Conservation (phyloP, 2,888 invertebrate genomes). For the Harmothoe impar region DNA sequence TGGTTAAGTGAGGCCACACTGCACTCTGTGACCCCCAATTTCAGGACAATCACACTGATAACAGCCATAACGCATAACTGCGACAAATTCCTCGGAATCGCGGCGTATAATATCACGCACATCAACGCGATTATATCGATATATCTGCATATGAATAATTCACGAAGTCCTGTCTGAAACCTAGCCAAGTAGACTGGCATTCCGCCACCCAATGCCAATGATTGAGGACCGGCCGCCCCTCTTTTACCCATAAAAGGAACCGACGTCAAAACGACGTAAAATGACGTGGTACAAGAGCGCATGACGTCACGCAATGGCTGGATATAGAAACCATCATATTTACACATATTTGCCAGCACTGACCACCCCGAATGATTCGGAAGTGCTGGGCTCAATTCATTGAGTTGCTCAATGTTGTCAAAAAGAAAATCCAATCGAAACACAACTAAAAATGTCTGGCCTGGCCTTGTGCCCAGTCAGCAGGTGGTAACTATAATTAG, state of each 20-base stretch:
- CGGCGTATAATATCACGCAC: neutral
- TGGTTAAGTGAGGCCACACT: no score
- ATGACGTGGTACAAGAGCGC: neutral
- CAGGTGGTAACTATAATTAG: no score
- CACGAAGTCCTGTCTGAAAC: neutral
- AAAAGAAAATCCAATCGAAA: no score
- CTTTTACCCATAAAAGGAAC: neutral
- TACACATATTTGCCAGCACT: neutral
- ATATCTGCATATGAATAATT: constrained; percentile 16
- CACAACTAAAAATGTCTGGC: no score
- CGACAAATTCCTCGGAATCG: neutral
- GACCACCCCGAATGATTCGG: no score
- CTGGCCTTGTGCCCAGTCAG: no score
- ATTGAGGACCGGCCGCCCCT: neutral
- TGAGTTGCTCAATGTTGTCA: no score
- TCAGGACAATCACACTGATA: no score
- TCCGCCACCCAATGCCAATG: neutral
- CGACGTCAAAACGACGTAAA: neutral
- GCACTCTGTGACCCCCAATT: no score
- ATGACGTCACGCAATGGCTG: constrained; percentile 14
- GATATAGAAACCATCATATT: neutral
- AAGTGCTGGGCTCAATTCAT: no score
- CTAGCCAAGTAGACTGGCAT: neutral
- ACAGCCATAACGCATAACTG: neutral
- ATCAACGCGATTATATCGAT: constrained; percentile 12